Conservation (phyloP, 2,113 vertebrate species). For the Alexandromys fortis region DNA sequence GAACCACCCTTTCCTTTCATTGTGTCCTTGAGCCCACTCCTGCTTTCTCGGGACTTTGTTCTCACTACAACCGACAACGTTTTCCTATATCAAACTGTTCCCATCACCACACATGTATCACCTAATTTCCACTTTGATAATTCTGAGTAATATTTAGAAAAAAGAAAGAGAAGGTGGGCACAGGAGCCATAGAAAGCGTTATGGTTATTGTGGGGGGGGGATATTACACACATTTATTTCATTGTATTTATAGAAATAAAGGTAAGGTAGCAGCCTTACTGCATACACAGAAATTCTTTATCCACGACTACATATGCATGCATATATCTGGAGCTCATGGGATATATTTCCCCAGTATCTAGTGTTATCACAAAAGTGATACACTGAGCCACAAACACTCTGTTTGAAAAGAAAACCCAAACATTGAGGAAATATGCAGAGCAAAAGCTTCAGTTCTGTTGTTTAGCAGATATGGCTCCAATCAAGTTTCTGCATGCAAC, state of each 20-base stretch:
- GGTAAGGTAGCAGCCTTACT: not conserved
- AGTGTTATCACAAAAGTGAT: not conserved
- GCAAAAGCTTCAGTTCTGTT: not conserved
- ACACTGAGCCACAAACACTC: not conserved
- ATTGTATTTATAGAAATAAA: conserved; percentile 26
- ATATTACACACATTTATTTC: conserved; percentile 4
- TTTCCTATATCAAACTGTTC: not conserved
- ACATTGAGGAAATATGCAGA: not conserved
- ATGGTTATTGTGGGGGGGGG: not conserved
- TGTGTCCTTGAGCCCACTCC: not conserved
- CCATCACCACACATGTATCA: not conserved
- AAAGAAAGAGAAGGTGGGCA: not conserved
- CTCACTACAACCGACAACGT: not conserved
- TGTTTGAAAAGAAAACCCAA: not conserved
- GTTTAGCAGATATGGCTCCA: not conserved
- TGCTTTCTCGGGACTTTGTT: not conserved
- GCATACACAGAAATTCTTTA: not conserved
- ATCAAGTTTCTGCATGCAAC: conserved; percentile 5
- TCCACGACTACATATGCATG: not conserved
- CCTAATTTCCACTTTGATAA: not conserved
- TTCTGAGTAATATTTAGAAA: not conserved
- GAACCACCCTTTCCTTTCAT: not conserved
- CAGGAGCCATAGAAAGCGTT: not conserved
- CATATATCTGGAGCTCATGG: not conserved
- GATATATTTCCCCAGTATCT: not conserved